Conservation (phyloP, 37 sponge, comb jelly and placozoan species). For the Cladorhizidae sp. region DNA sequence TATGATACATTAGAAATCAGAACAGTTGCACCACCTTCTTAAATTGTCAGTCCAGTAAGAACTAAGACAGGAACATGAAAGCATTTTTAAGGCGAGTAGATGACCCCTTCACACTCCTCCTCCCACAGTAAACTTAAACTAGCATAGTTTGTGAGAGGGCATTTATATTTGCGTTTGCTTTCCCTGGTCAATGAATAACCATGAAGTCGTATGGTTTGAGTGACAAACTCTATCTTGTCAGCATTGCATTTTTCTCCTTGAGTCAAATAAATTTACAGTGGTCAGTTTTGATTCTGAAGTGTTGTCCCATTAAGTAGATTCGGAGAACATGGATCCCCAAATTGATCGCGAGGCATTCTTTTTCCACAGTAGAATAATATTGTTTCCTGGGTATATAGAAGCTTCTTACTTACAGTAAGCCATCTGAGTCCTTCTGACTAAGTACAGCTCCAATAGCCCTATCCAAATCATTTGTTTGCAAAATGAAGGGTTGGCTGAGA, state of each 20-base stretch:
- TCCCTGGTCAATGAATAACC: slow-evolving; percentile 11
- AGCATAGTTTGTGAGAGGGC: slow-evolving; percentile 24
- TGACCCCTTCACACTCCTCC: too few species aligned
- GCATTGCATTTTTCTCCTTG: slow-evolving; percentile 25
- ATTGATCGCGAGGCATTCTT: slow-evolving; percentile 20
- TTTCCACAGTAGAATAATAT: slow-evolving; percentile 46
- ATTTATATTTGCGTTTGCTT: slow-evolving; percentile 29
- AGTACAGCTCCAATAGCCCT: slow-evolving; percentile 54
- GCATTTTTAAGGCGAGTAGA: too few species aligned
- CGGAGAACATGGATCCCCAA: too few species aligned
- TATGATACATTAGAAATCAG: too few species aligned
- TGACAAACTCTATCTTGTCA: slow-evolving; percentile 40
- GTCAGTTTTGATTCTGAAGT: slow-evolving; percentile 11
- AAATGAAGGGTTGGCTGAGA: slow-evolving; percentile 11
- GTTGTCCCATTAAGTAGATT: too few species aligned
- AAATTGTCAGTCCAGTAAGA: too few species aligned
- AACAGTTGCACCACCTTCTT: too few species aligned
- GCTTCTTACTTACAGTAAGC: slow-evolving; percentile 29
- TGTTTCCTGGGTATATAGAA: slow-evolving; percentile 28
- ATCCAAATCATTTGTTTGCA: slow-evolving; percentile 60
- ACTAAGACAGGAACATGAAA: too few species aligned
- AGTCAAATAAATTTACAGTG: slow-evolving; percentile 12
- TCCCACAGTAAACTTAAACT: too few species aligned
- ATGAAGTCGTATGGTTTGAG: slow-evolving; percentile 45
- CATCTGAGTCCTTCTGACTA: slow-evolving; percentile 14